These are phyloP conservation scores for Anabacerthia variegaticeps DNA, from an alignment of 2,797 vertebrate species.

Conservation along the genomic window DNA sequence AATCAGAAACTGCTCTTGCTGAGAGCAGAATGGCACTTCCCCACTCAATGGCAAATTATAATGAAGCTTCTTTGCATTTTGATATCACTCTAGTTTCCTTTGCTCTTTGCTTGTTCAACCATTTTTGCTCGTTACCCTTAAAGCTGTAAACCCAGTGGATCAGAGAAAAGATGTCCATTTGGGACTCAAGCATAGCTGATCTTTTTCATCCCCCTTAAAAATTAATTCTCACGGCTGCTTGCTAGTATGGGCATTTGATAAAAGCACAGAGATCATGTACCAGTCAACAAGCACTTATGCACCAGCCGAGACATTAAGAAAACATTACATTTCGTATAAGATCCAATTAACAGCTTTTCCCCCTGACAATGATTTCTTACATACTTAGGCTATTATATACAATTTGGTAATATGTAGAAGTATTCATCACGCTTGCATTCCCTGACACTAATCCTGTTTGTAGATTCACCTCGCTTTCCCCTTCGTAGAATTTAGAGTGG, in stretches of 20 bases:
- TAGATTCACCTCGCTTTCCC: slow-evolving; percentile 42
- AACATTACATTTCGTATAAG: not conserved
- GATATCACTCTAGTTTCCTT: not conserved
- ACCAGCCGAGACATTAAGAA: slow-evolving; percentile 24
- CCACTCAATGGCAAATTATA: not conserved
- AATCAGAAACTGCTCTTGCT: slow-evolving; percentile 1
- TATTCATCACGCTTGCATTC: slow-evolving; percentile 14
- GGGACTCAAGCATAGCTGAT: not conserved
- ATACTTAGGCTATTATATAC: slow-evolving; percentile 22
- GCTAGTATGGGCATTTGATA: not conserved
- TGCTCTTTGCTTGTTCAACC: not conserved
- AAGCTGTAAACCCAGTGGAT: not conserved
- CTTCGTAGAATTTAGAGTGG: not conserved
- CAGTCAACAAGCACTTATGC: slow-evolving; percentile 2
- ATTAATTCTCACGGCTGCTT: slow-evolving; percentile 27
- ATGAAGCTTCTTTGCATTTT: not conserved
- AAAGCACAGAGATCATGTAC: not conserved
- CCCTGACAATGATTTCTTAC: slow-evolving; percentile 12
- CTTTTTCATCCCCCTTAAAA: slow-evolving; percentile 32
- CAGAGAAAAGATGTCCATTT: not conserved
- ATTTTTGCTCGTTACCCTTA: not conserved
- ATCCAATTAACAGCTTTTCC: slow-evolving; percentile 47
- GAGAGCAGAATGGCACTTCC: rapidly evolving
- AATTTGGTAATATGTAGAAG: slow-evolving; percentile 23
- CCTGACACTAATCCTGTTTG: slow-evolving; percentile 54